Evolutionary conservation across 2,888 invertebrate species (phyloP).

Genomic region (Agapostemon virescens): DNA sequence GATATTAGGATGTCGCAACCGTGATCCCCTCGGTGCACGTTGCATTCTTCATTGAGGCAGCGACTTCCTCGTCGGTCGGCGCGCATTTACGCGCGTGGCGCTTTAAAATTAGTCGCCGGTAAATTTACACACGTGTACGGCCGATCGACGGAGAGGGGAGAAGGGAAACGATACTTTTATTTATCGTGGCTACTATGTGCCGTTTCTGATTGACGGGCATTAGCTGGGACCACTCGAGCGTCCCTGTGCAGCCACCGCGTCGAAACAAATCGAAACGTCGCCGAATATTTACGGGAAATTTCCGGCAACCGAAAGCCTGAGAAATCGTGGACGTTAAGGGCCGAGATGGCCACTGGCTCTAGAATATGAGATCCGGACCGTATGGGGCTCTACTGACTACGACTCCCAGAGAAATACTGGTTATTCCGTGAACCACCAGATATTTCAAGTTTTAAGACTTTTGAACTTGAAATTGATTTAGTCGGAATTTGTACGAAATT

Average conservation of each 20-base stretch:
- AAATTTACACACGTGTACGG: slow-evolving; percentile 43
- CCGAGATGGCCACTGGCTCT: neutral
- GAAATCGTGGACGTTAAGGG: slow-evolving; percentile 3
- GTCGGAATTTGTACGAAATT: neutral
- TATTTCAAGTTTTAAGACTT: neutral
- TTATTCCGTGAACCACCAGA: neutral
- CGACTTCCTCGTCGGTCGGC: slow-evolving; percentile 42
- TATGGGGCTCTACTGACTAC: neutral
- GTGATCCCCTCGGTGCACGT: slow-evolving; percentile 16
- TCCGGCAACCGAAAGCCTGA: slow-evolving; percentile 2
- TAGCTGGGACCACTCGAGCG: slow-evolving; percentile 31
- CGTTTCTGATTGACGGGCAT: slow-evolving; percentile 41
- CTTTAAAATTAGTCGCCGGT: slow-evolving; percentile 57
- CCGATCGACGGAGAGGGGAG: neutral
- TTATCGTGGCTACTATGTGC: slow-evolving; percentile 41
- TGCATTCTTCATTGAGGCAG: slow-evolving; percentile 53
- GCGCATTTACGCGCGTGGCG: slow-evolving; percentile 45
- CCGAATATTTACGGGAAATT: slow-evolving; percentile 43
- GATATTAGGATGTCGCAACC: slow-evolving; percentile 38
- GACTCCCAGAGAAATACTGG: neutral
- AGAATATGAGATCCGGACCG: neutral
- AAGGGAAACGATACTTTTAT: slow-evolving; percentile 37
- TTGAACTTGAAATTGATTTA: neutral
- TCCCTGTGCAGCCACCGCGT: slow-evolving; percentile 20
- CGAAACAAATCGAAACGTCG: slow-evolving; percentile 31